Percentiles rank a stretch among this genome's conserved stretches.
These are phyloP conservation scores for Tursiops truncatus DNA, from an alignment of 2,113 vertebrate genomes.

Conservation along the genomic window DNA sequence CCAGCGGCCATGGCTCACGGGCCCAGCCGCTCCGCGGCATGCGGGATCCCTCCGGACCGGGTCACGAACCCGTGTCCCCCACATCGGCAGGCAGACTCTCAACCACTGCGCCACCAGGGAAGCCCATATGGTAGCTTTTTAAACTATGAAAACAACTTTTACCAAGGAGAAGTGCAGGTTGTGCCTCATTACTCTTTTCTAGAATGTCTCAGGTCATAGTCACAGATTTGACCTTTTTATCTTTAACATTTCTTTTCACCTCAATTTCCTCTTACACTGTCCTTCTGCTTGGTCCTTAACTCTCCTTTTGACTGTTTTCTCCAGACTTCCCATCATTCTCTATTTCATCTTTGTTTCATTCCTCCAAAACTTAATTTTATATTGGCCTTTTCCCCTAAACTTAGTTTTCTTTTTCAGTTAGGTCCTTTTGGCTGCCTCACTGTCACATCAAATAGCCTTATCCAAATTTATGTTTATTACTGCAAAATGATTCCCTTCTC, in stretches of 20 bases:
- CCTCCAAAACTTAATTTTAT: background rate
- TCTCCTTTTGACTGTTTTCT: background rate
- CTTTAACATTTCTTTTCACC: background rate
- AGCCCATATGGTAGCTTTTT: background rate
- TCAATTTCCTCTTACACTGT: background rate
- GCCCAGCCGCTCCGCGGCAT: too few species aligned
- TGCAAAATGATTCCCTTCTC: background rate
- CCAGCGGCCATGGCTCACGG: too few species aligned
- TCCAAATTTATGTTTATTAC: background rate
- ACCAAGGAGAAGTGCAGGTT: background rate
- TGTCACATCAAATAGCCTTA: background rate
- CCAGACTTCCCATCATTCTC: background rate
- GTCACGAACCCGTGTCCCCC: too few species aligned
- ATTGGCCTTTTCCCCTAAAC: background rate
- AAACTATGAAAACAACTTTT: background rate
- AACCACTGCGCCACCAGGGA: too few species aligned
- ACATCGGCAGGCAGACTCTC: too few species aligned
- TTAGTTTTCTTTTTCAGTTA: background rate
- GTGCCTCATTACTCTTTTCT: background rate
- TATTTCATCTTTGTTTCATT: background rate
- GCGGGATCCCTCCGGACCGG: too few species aligned
- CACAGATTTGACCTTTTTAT: background rate
- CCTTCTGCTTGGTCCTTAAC: background rate
- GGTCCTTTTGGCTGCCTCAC: background rate
- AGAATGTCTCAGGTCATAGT: background rate